Evolutionary conservation across 2,797 vertebrate genomes (phyloP).

Genomic region (Acipenser transmontanus): DNA sequence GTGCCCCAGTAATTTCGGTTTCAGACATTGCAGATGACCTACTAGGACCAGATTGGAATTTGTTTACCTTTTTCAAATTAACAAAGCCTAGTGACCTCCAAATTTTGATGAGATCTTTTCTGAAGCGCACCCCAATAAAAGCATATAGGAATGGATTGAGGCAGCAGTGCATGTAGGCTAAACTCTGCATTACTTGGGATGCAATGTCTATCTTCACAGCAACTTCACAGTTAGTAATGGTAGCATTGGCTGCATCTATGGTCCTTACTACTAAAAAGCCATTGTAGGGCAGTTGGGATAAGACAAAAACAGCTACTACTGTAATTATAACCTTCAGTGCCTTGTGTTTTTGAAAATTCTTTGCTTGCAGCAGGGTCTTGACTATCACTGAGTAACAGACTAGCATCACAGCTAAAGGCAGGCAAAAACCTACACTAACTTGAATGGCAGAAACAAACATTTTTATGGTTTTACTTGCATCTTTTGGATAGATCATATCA

Average conservation of each 20-base stretch:
- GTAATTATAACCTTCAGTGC: conserved; percentile 71
- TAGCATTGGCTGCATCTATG: conserved; percentile 40
- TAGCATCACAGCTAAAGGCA: conserved; percentile 71
- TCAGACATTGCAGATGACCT: conserved; percentile 67
- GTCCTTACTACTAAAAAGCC: conserved; percentile 65
- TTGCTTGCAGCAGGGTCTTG: conserved; percentile 67
- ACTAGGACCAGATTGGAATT: conserved; percentile 42
- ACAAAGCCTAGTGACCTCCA: conserved; percentile 38
- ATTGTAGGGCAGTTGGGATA: conserved; percentile 80
- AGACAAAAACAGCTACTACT: conserved; percentile 69
- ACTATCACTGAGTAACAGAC: conserved; percentile 79
- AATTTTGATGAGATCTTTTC: conserved; percentile 61
- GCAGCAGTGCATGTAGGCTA: conserved; percentile 81
- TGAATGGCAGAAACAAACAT: conserved; percentile 64
- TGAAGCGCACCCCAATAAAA: conserved; percentile 78
- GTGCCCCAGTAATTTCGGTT: conserved; percentile 58
- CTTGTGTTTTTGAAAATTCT: conserved; percentile 78
- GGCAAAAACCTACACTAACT: conserved; percentile 72
- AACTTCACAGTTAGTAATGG: conserved; percentile 46
- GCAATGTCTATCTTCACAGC: conserved; percentile 50
- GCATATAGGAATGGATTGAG: conserved; percentile 82
- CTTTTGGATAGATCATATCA: conserved; percentile 50
- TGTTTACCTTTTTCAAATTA: conserved; percentile 37
- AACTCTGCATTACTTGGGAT: conserved; percentile 68
- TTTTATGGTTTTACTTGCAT: conserved; percentile 44